Evolutionary conservation across 37 sponge, comb jelly and placozoan genomes (phyloP), one percentile per base, ranked within the genome.

Genomic region (Spongilla lacustris): DNA sequence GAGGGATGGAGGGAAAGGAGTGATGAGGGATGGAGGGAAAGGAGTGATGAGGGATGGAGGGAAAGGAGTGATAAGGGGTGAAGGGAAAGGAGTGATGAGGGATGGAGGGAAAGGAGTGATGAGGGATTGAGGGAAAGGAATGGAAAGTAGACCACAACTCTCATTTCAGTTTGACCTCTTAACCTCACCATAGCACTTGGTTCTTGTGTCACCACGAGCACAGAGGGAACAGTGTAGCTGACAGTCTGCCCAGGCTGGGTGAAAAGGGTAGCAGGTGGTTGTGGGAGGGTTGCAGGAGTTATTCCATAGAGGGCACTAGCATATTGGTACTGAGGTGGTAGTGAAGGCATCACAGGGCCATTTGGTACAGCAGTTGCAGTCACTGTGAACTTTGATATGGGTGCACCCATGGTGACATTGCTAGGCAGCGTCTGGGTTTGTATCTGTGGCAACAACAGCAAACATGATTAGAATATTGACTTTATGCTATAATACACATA

Each of bases 111-210:
- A n/a, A n/a, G n/a, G n/a, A n/a, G n/a, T n/a, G n/a, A n/a, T n/a
- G n/a, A n/a, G n/a, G n/a, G n/a, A n/a, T n/a, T n/a, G n/a, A n/a
- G n/a, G n/a, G n/a, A 17, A 58, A 19, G 58, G 19, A 58, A 6
- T 14, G 19, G 58, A 17, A 14, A 58, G 14, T 17, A 1, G 19
- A 13, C 12, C 58, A 58, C 58, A 58, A 14, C 21, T 1, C 58
- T 58, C 58, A 10, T 19, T 17, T 58, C 19, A 10, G 8, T 8
- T 46, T 46, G 8, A 46, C 4, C 46, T 58, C 19, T 17, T 17
- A 58, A 17, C 19, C 58, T 58, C 28, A 82, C 83, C 46, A 22
- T 48, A n/a, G 71, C 22, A 41, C 75, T 50, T 49, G 84, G 84
- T 12, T 74, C 75, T 2, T 46, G 66, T 2, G 50, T 34, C 27